Base-by-base conservation (phyloP, 2,888 invertebrate species). In the Eudemis profundana region DNA sequence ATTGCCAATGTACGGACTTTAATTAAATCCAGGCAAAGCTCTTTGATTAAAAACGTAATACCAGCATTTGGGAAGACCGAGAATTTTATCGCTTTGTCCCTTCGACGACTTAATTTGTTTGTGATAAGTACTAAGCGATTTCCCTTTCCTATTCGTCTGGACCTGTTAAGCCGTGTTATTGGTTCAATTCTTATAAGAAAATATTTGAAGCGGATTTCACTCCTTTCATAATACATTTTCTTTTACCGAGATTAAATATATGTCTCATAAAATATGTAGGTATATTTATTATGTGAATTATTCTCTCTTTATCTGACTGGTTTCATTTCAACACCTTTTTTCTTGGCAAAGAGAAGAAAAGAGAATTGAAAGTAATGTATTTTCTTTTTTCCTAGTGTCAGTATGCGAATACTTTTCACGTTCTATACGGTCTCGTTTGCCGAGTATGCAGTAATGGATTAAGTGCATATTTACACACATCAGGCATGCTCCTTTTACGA, bases 1-100 rank as follows among this genome's bases (percentile, higher is more conserved):
- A 89, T 86, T 85, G 79, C 81, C 81, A 78, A 86, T 85, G 85
- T 86, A 78, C 79, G 73, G 72, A 75, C 76, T 79, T 85, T 87
- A 87, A 89, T 88, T 89, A 86, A 89, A 89, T 85, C 82, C 78
- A 77, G 73, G 74, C 70, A 68, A 75, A 76, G 78, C 79, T 65
- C 74, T 70, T 77, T 80, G 81, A 83, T 85, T 84, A 82, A 86
- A 84, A 83, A 82, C 79, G 79, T 73, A 78, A 80, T 72, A 21
- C 46, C 27, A 51, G 27, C 27, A 21, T 17, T 64, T 19, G 10
- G 23, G 27, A 46, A 46, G 44, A 56, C 56, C 50, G 8, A 23
- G 23, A 51, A 40, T 60, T 51, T 59, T 59, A 50, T 60, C 38
- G 47, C 44, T 53, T 53, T 29, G 40, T 36, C 33, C 36, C 15